These are phyloP conservation scores for Campaea margaritaria DNA, from an alignment of 2,888 invertebrate species.

Conservation along the genomic window DNA sequence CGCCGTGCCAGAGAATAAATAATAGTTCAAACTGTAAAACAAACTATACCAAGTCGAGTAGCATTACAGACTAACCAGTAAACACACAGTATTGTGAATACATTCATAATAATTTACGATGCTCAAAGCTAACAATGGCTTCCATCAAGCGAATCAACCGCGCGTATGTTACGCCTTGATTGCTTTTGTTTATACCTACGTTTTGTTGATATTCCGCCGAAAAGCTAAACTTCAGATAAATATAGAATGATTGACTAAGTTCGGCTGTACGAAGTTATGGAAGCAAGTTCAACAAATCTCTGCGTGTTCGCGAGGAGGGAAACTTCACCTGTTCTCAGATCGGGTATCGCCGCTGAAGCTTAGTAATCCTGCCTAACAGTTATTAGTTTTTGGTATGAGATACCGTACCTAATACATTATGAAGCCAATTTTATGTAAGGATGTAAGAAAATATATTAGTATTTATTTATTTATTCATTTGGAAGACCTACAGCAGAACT, in stretches of 20 bases:
- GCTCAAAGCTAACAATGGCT: slow-evolving; percentile 38
- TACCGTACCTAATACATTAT: too few relatives aligned
- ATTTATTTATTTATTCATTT: too few relatives aligned
- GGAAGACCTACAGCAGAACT: too few relatives aligned
- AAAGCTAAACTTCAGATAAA: slow-evolving; percentile 38
- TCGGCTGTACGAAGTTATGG: slow-evolving; percentile 27
- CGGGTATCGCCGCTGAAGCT: slow-evolving; percentile 4
- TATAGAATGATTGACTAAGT: slow-evolving; percentile 44
- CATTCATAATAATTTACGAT: slow-evolving; percentile 17
- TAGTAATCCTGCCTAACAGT: not conserved
- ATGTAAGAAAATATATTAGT: too few relatives aligned
- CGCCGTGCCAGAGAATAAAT: too few relatives aligned
- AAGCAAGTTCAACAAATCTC: slow-evolving; percentile 31
- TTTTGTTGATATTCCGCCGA: slow-evolving; percentile 39
- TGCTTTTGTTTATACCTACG: slow-evolving; percentile 17
- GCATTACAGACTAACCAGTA: not conserved
- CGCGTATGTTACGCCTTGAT: slow-evolving; percentile 42
- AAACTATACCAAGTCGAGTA: too few relatives aligned
- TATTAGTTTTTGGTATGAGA: not conserved
- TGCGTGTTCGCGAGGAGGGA: slow-evolving; percentile 9
- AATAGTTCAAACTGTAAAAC: too few relatives aligned
- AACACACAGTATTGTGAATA: slow-evolving; percentile 6
- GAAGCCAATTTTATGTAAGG: too few relatives aligned
- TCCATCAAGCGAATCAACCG: slow-evolving; percentile 42
- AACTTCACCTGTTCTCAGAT: slow-evolving; percentile 19